Conservation (phyloP, 2,113 vertebrate species). For the Phalacrocorax brasilianus region DNA sequence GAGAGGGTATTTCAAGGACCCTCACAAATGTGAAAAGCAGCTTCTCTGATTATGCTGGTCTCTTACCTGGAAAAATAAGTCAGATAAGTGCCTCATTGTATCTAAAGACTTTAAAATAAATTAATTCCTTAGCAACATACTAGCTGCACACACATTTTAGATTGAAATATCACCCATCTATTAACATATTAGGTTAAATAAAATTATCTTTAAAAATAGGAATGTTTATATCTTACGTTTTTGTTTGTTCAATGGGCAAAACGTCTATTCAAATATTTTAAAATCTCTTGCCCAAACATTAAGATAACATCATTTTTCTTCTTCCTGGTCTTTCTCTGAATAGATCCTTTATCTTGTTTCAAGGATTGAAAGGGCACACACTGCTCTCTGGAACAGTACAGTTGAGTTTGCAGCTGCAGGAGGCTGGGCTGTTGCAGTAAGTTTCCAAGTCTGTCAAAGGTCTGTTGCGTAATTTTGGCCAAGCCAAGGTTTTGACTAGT, state of each 20-base stretch:
- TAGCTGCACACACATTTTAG: background rate
- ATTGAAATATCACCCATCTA: background rate
- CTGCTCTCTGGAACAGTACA: background rate
- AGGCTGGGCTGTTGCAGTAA: background rate
- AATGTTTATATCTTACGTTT: background rate
- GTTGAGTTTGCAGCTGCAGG: background rate
- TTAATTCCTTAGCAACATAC: background rate
- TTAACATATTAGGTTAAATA: conserved; percentile 19
- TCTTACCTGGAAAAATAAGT: background rate
- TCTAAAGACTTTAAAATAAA: background rate
- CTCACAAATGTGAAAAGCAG: background rate
- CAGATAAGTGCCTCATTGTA: background rate
- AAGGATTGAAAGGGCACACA: background rate
- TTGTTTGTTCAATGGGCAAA: conserved; percentile 37
- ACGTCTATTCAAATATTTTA: conserved; percentile 29
- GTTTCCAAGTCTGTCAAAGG: background rate
- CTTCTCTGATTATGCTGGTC: background rate
- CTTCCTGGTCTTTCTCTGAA: conserved; percentile 21
- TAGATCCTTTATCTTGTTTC: background rate
- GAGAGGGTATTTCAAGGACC: too few species aligned
- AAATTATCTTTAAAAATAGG: conserved; percentile 24
- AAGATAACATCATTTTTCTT: background rate
- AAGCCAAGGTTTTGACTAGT: background rate
- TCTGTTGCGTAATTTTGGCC: background rate
- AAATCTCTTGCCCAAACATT: background rate